A percentile compares a stretch with the other conserved stretches of the same genome.
Conservation (phyloP, 2,113 vertebrate species). For the Tragulus kanchil region DNA sequence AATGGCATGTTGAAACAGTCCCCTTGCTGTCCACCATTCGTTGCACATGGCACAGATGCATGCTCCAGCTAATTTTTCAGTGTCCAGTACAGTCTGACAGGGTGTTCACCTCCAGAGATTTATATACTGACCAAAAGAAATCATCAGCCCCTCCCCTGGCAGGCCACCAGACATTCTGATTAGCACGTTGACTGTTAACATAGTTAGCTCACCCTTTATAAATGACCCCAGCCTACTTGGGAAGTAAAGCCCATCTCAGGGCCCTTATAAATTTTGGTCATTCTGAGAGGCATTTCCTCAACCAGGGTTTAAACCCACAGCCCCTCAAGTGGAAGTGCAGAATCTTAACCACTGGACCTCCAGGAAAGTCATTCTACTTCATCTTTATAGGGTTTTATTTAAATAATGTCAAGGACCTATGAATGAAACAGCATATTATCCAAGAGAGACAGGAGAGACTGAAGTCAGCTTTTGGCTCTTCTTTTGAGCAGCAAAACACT, state of each 20-base stretch:
- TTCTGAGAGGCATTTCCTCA: not conserved
- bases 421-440: conserved; percentile 27
- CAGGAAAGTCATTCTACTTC: not conserved
- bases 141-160: conserved; percentile 53
- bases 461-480: not conserved
- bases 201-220: conserved; percentile 63
- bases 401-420: conserved; percentile 40
- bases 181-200: conserved; percentile 56
- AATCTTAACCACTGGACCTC: not conserved
- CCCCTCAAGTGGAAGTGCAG: fast-evolving
- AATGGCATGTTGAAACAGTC: not conserved
- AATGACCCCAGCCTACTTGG: conserved; percentile 48
- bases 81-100: not conserved
- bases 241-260: conserved; percentile 53
- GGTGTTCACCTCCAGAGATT: conserved; percentile 50
- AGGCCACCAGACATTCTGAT: conserved; percentile 48
- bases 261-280: too few relatives aligned
- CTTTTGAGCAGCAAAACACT: not conserved
- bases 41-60: not conserved
- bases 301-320: not conserved
- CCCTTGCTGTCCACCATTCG: not conserved
- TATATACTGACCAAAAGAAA: conserved; percentile 68
- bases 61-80: conserved; percentile 59
- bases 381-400: conserved; percentile 3
- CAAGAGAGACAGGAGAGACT: not conserved